Percentiles rank a stretch among this genome's conserved stretches.
These are phyloP conservation scores for Cisticola juncidis DNA, from an alignment of 2,113 vertebrate species.

Conservation along the genomic window DNA sequence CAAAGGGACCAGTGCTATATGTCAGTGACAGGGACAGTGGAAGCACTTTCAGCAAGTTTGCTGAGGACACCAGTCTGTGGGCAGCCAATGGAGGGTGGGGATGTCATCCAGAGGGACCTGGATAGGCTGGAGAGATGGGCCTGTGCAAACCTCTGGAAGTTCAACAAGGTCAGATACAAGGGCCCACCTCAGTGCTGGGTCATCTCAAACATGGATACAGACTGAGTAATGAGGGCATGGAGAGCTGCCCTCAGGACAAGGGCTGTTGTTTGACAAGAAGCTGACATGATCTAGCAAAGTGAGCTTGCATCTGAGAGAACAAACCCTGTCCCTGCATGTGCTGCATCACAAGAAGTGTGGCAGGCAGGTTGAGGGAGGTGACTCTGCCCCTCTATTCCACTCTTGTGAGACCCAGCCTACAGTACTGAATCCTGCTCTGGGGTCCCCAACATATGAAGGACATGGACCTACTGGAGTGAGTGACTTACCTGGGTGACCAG, in stretches of 20 bases:
- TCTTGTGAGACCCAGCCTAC: not conserved
- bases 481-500: not conserved
- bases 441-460: not conserved
- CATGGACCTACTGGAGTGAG: not conserved
- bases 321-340: too few relatives aligned
- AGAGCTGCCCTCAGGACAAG: not conserved
- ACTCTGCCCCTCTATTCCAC: not conserved
- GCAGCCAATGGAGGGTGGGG: too few relatives aligned
- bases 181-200: not conserved
- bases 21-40: not conserved
- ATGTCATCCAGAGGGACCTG: not conserved
- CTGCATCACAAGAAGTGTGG: not conserved
- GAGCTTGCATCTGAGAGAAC: not conserved
- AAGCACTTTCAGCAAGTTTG: not conserved
- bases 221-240: not conserved
- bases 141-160: not conserved
- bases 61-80: not conserved
- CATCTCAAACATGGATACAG: not conserved
- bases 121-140: not conserved
- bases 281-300: not conserved
- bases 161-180: not conserved
- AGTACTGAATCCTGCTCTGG: not conserved
- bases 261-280: not conserved
- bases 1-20: not conserved
- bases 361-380: not conserved